These are phyloP conservation scores for Agrypnia vestita DNA, from an alignment of 1,140 invertebrate genomes.

Conservation along the genomic window DNA sequence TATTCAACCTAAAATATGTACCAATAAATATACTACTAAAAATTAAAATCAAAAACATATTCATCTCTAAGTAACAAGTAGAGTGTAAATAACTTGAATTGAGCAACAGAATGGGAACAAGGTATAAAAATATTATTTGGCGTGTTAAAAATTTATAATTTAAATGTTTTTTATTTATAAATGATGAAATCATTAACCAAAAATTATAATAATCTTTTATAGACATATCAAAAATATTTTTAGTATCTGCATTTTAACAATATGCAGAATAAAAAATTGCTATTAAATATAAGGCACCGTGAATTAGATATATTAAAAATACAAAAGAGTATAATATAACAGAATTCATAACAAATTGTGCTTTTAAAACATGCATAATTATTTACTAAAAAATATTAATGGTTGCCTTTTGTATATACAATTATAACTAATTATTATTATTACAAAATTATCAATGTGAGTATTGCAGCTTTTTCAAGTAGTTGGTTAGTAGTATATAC, in stretches of 20 bases:
- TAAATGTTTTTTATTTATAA: no score
- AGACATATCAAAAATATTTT: constrained; percentile 33
- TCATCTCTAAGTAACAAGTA: no score
- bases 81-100: no score
- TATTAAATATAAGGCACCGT: constrained; percentile 12
- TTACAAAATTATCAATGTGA: not conserved
- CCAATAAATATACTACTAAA: no score
- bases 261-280: constrained; percentile 8
- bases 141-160: no score
- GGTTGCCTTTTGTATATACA: no score
- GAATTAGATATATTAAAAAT: not conserved
- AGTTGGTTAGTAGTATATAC: constrained; percentile 8
- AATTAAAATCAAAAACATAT: no score
- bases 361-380: not conserved
- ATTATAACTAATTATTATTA: no score
- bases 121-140: no score
- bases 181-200: no score
- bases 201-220: constrained; percentile 1
- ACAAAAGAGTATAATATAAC: not conserved
- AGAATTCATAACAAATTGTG: not conserved
- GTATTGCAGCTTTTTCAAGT: constrained; percentile 39
- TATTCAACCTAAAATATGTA: no score
- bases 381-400: not conserved
- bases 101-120: no score
- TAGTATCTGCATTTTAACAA: not conserved